Evolutionary conservation across 2,888 invertebrate genomes (phyloP).

Genomic region (Drosophila leonis): DNA sequence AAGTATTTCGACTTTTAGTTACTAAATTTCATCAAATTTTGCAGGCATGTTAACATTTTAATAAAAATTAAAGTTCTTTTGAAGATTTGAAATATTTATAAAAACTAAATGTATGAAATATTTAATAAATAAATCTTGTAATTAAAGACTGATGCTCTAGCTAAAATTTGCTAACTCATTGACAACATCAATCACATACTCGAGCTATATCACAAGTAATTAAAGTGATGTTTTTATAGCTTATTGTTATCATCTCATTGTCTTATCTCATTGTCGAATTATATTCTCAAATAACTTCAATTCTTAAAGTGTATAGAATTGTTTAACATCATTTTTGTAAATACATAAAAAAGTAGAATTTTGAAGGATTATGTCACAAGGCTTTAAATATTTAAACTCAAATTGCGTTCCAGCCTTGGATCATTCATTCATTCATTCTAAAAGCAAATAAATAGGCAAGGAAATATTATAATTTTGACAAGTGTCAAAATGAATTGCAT

Average conservation of each 20-base stretch:
- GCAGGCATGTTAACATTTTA: too few relatives aligned
- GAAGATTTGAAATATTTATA: too few relatives aligned
- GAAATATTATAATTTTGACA: conserved; percentile 23
- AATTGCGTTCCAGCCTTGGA: conserved; percentile 4
- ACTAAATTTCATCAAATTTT: too few relatives aligned
- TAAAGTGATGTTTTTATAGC: background rate
- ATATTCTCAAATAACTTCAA: background rate
- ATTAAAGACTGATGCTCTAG: too few relatives aligned
- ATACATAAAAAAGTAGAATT: background rate
- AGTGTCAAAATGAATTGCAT: conserved; percentile 36
- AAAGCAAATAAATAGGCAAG: background rate
- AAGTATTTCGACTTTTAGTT: too few relatives aligned
- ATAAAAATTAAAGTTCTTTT: too few relatives aligned
- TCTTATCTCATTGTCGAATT: too few relatives aligned
- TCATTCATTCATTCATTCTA: background rate
- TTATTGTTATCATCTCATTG: background rate
- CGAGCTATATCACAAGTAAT: background rate
- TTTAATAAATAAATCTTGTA: too few relatives aligned
- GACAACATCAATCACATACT: background rate
- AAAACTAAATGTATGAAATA: too few relatives aligned
- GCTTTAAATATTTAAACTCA: background rate
- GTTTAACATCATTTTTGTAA: background rate
- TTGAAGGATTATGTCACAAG: background rate
- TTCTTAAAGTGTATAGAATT: background rate
- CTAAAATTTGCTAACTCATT: too few relatives aligned